phyloP scores from a whole-genome alignment of 1,140 invertebrate species.

The Bombus sibiricus region DNA sequence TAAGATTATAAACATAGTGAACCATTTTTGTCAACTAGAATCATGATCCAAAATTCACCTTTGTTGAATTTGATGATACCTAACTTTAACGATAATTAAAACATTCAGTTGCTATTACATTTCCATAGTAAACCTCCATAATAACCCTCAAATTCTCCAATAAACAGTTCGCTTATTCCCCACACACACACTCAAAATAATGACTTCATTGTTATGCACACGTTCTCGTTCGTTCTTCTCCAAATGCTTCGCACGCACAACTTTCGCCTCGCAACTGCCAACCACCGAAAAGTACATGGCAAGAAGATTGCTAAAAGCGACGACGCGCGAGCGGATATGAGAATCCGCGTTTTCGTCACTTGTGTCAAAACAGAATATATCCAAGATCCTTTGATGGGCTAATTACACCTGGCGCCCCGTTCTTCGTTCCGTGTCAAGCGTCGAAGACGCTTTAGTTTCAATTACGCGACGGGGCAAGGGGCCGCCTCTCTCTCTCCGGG shows the following conservation, averaged over 20 bases:
- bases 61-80: no score
- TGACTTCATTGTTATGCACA: neutral
- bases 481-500: slow-evolving; percentile 5
- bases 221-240: neutral
- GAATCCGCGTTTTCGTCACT: slow-evolving; percentile 39
- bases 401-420: slow-evolving; percentile 61
- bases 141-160: neutral
- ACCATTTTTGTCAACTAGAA: no score
- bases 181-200: neutral
- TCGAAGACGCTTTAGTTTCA: slow-evolving; percentile 69
- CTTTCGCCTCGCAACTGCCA: neutral
- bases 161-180: no score
- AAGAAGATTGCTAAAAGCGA: neutral
- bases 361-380: slow-evolving; percentile 58
- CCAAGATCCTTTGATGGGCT: slow-evolving; percentile 61
- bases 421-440: slow-evolving; percentile 60
- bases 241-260: neutral
- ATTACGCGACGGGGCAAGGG: slow-evolving; percentile 50
- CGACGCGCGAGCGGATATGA: neutral
- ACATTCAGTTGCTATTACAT: neutral
- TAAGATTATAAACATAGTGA: no score
- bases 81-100: neutral
- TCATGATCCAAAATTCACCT: no score
- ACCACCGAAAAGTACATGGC: neutral
- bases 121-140: no score